A percentile compares a stretch with the other conserved stretches of the same genome.
phyloP scores from a whole-genome alignment of 2,113 vertebrate genomes.

The Catagonus wagneri region DNA sequence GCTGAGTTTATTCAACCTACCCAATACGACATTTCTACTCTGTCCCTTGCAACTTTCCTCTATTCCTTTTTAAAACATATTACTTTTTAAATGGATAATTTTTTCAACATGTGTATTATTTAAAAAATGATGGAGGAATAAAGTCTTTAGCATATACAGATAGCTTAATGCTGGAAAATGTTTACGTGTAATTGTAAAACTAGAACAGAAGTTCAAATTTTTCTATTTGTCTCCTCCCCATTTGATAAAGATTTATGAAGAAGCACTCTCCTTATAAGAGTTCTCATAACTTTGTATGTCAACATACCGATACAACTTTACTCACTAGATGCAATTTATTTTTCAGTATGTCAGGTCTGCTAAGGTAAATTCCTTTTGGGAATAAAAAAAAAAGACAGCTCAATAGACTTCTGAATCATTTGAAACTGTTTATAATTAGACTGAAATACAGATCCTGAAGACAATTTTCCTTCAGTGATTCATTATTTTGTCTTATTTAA shows the following conservation, averaged over 20 bases:
- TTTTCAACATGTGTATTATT: not conserved
- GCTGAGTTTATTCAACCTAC: not conserved
- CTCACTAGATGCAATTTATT: not conserved
- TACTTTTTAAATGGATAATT: not conserved
- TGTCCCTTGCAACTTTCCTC: not conserved
- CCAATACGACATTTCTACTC: not conserved
- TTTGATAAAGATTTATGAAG: not conserved
- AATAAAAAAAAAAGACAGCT: constrained; percentile 38
- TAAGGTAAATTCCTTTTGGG: not conserved
- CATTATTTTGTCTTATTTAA: constrained; percentile 58
- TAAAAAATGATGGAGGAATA: not conserved
- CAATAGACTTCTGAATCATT: constrained; percentile 24
- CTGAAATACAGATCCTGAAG: constrained; percentile 46
- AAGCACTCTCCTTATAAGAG: not conserved
- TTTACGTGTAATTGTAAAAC: not conserved
- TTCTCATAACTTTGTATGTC: not conserved
- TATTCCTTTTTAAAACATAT: not conserved
- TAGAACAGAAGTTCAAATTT: constrained; percentile 6
- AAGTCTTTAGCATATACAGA: not conserved
- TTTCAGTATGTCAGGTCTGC: constrained; percentile 38
- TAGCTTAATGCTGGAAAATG: not conserved
- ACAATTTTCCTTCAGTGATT: constrained; percentile 44
- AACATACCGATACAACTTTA: constrained; percentile 13
- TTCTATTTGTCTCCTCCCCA: not conserved
- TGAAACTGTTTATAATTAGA: constrained; percentile 51